phyloP scores from a whole-genome alignment of 2,797 vertebrate species.

The Microctenopoma steveboyesi region DNA sequence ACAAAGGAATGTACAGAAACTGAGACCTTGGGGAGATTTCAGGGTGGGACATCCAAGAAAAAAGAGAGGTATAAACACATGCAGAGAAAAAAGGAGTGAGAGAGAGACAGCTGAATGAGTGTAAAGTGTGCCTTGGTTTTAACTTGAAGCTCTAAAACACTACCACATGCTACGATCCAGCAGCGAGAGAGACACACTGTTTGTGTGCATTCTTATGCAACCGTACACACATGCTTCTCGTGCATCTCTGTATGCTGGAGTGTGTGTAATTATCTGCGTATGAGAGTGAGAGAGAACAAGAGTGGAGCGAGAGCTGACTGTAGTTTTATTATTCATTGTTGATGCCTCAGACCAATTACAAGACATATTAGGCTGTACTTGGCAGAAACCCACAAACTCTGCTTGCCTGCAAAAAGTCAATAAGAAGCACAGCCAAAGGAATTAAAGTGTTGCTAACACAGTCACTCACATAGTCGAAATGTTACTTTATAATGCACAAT shows the following conservation, averaged over 20 bases:
- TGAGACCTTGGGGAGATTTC: slow-evolving; percentile 59
- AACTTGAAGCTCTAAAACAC: slow-evolving; percentile 67
- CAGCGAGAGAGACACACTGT: slow-evolving; percentile 31
- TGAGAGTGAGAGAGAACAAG: slow-evolving; percentile 29
- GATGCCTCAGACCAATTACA: slow-evolving; percentile 66
- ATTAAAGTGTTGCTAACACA: slow-evolving; percentile 39
- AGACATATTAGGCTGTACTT: slow-evolving; percentile 64
- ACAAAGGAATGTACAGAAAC: slow-evolving; percentile 69
- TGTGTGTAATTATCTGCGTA: slow-evolving; percentile 34
- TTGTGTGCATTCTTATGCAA: slow-evolving; percentile 53
- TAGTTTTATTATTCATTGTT: slow-evolving; percentile 69
- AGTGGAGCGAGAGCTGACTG: slow-evolving; percentile 46
- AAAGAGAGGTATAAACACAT: slow-evolving; percentile 30
- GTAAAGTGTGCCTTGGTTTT: slow-evolving; percentile 46
- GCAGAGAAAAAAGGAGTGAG: slow-evolving; percentile 1
- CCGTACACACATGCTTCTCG: slow-evolving; percentile 28
- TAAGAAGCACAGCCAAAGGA: slow-evolving; percentile 53
- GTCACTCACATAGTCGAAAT: slow-evolving; percentile 30
- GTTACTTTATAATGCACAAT: slow-evolving; percentile 64
- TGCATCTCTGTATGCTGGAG: slow-evolving; percentile 36
- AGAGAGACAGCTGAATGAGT: slow-evolving; percentile 6
- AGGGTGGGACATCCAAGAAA: slow-evolving; percentile 51
- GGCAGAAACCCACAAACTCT: slow-evolving; percentile 48
- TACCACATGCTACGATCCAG: slow-evolving; percentile 73
- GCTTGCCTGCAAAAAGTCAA: slow-evolving; percentile 59